Base-by-base conservation (phyloP, 2,888 invertebrate species). In the Chrysodeixis includens region DNA sequence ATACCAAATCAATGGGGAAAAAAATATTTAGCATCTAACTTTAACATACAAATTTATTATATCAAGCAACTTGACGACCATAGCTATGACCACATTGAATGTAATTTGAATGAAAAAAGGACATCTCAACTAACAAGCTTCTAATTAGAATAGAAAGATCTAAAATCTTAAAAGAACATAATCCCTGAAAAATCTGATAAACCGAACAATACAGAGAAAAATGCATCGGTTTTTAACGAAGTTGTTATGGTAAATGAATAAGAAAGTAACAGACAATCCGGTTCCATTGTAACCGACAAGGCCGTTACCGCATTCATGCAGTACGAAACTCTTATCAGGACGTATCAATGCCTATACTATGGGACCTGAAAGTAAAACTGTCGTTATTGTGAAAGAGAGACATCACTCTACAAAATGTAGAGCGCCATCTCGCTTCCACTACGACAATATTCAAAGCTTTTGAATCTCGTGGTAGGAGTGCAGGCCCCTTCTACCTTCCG, bases 201-300 rank as follows among this genome's bases (percentile, higher is more conserved):
- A 70, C 55, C 76, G 76, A 75, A 61, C 65, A 72, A 72, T 51
- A 55, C 56, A 22, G 58, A 20, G 60, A 73, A 76, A 76, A 81
- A 78, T 58, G 26, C 67, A 14, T 49, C 30, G 22, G 58, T 59
- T 60, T 69, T 73, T 74, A 76, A 71, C 73, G 67, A 71, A 52
- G 76, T 56, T 56, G 62, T 75, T 65, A 73, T 58, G 60, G 52
- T 56, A 53, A 30, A 76, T 66, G 54, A 52, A 62, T 62, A 81
- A 73, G 80, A 81, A 80, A 81, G 80, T 81, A 76, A 64, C 68
- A 66, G 70, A 71, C 69, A 55, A 52, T 72, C 80, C 71, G 79
- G 82, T 81, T 73, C 18, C 54, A 70, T 70, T 74, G 69, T 65
- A 76, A 49, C 70, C 71, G 53, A 66, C 80, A 80, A 80, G 80